A percentile compares a stretch with the other conserved stretches of the same genome.
Conservation (phyloP, 2,888 invertebrate genomes). For the Megaustenia siamemsis region DNA sequence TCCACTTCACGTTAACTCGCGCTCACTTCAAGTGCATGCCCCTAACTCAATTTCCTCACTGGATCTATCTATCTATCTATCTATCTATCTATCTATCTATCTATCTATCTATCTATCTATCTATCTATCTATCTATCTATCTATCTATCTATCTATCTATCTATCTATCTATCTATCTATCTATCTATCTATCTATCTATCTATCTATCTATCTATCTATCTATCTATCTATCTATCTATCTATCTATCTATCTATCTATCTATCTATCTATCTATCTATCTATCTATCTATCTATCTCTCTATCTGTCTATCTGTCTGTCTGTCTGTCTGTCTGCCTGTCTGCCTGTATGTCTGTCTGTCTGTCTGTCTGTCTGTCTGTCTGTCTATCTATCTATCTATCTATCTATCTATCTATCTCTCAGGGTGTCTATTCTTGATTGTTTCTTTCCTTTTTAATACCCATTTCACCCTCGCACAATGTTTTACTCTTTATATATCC, state of each 20-base stretch:
- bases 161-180: background rate
- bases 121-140: background rate
- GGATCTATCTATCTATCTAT: background rate
- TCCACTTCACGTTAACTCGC: too few species aligned
- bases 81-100: background rate
- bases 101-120: background rate
- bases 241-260: too few species aligned
- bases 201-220: background rate
- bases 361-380: background rate
- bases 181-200: background rate
- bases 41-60: too few species aligned
- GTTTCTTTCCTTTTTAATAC: too few species aligned
- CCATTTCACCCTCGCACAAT: too few species aligned
- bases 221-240: too few species aligned
- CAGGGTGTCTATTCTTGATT: too few species aligned
- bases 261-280: too few species aligned
- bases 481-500: too few species aligned
- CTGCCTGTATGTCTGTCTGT: background rate
- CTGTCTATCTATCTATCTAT: background rate
- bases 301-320: background rate
- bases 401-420: too few species aligned
- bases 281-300: background rate
- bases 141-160: background rate
- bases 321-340: background rate
- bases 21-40: too few species aligned